Conservation (phyloP, 2,888 invertebrate genomes). For the Bedellia somnulentella region DNA sequence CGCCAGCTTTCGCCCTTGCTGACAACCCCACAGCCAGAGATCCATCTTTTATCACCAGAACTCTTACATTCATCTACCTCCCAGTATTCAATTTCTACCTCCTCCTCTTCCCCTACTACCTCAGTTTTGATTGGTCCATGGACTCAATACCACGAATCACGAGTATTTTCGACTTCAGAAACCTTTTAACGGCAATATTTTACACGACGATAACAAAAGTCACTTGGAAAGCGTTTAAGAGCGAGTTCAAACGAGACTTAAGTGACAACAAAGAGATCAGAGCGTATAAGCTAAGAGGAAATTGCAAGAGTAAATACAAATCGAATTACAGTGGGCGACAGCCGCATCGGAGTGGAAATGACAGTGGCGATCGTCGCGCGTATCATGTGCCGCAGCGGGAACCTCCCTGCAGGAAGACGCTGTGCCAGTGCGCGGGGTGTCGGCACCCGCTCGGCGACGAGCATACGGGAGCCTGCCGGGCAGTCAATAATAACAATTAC, state of each 20-base stretch:
- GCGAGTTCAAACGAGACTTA: constrained; percentile 28
- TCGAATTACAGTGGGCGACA: constrained; percentile 42
- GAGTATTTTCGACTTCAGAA: constrained; percentile 76
- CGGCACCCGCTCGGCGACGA: constrained; percentile 67
- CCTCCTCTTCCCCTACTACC: constrained; percentile 79
- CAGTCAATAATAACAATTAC: constrained; percentile 72
- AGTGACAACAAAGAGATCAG: constrained; percentile 27
- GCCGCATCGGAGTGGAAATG: constrained; percentile 31
- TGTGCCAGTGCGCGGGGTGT: constrained; percentile 68
- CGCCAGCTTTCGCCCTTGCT: constrained; percentile 86
- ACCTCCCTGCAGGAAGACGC: constrained; percentile 34
- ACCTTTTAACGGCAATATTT: constrained; percentile 73
- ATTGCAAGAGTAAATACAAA: constrained; percentile 40
- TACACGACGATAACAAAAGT: constrained; percentile 63
- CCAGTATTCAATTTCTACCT: constrained; percentile 90
- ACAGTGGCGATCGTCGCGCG: constrained; percentile 40
- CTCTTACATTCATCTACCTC: constrained; percentile 88
- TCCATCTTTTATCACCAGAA: constrained; percentile 75
- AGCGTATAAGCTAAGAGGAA: constrained; percentile 36
- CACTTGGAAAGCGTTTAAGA: constrained; percentile 33
- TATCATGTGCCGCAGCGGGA: constrained; percentile 38
- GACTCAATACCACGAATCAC: constrained; percentile 89
- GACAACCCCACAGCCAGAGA: constrained; percentile 96
- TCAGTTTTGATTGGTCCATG: constrained; percentile 99
- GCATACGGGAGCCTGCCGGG: constrained; percentile 70